Evolutionary conservation across 92 coral and sea anemone genomes (phyloP), one percentile per base, ranked within the genome.

Genomic region (Palythoa grandis): DNA sequence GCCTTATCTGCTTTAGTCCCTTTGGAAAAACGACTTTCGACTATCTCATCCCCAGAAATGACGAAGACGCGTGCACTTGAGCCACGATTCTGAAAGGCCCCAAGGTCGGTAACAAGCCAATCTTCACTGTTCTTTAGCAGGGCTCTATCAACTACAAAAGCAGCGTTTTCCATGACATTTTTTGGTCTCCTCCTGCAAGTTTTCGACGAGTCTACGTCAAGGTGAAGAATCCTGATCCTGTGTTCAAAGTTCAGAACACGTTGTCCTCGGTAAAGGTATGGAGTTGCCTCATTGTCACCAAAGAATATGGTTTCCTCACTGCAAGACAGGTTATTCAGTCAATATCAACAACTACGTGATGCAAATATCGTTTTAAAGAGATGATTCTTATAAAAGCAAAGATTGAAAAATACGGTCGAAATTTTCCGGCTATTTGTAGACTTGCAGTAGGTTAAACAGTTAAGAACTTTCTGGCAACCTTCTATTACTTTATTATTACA

Each of bases 61-160:
- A 38, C 29, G 73, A 86, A 87, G n/a, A 90, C 73, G 38, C 80
- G 23, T 40, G 90, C 92, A 68, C 87, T 90, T 9, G 87, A 71
- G 25, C 90, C 83, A 40, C 78, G 87, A 86, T 89, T 70, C 47
- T 86, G 90, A 86, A 86, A 89, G 22, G 89, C 54, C 35, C 92
- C 92, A 4, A 70, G 47, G 40, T 89, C 90, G 14, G 92, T 86
- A 17, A 86, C 74, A 73, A 89, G 90, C 90, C 90, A 89, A 23
- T 89, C 92, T 8, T 86, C 72, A n/a, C 79, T 82, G 90, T 82
- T 82, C 77, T 88, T 88, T 43, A 88, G 79, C 65, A 52, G 61
- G 47, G 87, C 16, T 72, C 87, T 70, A 35, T 88, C 87, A 14
- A 88, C 83, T 13, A 88, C 83, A 82, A 88, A 88, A 61, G 37